A percentile compares a stretch with the other conserved stretches of the same genome.
Evolutionary conservation across 2,113 vertebrate species (phyloP).

Genomic region (Lates calcarifer): DNA sequence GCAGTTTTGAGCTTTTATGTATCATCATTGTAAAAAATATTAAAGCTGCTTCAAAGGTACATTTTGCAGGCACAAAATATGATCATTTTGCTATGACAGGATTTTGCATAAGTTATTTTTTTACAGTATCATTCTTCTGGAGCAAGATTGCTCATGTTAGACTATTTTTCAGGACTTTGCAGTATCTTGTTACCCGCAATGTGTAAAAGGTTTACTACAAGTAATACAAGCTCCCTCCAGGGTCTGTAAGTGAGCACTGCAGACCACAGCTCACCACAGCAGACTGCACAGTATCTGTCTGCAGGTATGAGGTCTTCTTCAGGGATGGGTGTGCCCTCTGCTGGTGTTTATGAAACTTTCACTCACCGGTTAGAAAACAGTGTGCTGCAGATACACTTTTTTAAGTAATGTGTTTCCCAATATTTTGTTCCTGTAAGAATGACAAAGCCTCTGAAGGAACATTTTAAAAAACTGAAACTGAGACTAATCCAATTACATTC

Average conservation of each 20-base stretch:
- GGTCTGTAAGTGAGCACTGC: neutral
- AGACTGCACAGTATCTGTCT: neutral
- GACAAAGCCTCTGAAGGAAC: neutral
- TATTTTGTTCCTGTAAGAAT: neutral
- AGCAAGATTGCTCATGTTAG: neutral
- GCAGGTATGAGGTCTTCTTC: constrained; percentile 12
- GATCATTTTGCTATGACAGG: no score
- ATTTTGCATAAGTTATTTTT: no score
- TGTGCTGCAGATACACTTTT: no score
- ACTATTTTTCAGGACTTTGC: neutral
- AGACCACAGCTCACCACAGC: neutral
- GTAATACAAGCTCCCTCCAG: neutral
- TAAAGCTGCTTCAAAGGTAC: no score
- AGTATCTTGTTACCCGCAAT: neutral
- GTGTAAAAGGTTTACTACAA: neutral
- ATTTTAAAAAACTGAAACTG: neutral
- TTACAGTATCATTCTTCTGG: no score
- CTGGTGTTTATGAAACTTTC: constrained; percentile 25
- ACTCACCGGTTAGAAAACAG: neutral
- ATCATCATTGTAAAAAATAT: no score
- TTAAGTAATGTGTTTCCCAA: neutral
- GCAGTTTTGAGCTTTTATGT: no score
- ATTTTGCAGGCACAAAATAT: no score
- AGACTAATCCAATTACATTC: neutral
- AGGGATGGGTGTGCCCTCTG: constrained; percentile 60